Evolutionary conservation across 2,888 invertebrate species (phyloP), one percentile per base, ranked within the genome.

Genomic region (Lepeophtheirus nordmannii): DNA sequence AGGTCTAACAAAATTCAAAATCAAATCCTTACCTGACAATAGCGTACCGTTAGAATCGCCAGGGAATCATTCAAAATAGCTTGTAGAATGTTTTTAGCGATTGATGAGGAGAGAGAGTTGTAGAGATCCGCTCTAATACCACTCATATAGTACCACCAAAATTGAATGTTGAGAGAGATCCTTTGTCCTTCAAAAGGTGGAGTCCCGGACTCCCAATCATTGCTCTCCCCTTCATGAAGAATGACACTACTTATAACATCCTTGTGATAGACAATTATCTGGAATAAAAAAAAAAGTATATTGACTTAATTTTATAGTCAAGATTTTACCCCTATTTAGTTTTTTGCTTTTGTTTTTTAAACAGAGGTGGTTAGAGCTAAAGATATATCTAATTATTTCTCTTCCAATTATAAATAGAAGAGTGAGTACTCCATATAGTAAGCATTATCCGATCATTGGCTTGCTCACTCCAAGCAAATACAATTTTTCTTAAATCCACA

Each of bases 171-270:
- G 11, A 41, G 10, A 17, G 62, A 62, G 20, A 62, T 62, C 40
- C 62, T 62, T 17, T 38, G n/a, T 11, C 40, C 40, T 62, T 62
- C 62, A 17, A 39, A 62, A 17, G 40, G 40, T 2, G 62, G 62
- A 17, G 12, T 37, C 14, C 11, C 14, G 11, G 39, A 20, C 1
- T 37, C 11, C 62, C 62, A 62, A 41, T 62, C 62, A 17, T 62
- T 38, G 39, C 62, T 62, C 62, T 62, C 62, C 1, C 39, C 62
- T 20, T 62, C 62, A 17, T 62, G 62, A 39, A 62, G 38, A 10
- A 62, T 40, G 7, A 20, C 40, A 41, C 39, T 62, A 12, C 23
- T 17, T 17, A 38, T 40, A 1, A 62, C 39, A 17, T 20, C 40
- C 20, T 20, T 40, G 11, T 62, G 41, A 39, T 62, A 62, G 17